phyloP scores from a whole-genome alignment of 2,888 invertebrate genomes.

The Drosophila nr. medialis region DNA sequence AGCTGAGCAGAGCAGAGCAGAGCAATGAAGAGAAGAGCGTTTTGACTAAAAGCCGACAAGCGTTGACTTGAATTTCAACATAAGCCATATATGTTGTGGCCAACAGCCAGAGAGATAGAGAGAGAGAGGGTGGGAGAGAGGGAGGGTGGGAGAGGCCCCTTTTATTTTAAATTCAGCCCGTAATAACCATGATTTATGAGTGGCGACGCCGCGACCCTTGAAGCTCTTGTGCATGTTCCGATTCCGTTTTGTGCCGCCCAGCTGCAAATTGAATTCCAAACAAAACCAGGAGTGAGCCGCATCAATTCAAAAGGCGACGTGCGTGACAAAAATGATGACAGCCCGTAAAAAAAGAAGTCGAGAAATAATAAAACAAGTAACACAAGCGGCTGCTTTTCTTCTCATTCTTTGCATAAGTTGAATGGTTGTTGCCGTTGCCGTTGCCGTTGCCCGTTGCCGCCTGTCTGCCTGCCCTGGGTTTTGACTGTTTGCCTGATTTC shows the following conservation, averaged over 20 bases:
- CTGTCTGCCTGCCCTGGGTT: not conserved
- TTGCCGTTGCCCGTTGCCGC: too few species aligned
- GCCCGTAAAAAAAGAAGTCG: conserved; percentile 21
- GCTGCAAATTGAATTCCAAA: conserved; percentile 58
- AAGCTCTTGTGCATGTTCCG: conserved; percentile 24
- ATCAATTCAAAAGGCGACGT: conserved; percentile 59
- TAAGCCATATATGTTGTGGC: conserved; percentile 48
- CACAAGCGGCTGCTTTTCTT: conserved; percentile 31
- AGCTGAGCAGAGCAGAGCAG: not conserved
- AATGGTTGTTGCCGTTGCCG: conserved; percentile 4
- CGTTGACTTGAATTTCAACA: conserved; percentile 65
- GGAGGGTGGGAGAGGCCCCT: conserved; percentile 34
- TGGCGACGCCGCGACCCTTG: conserved; percentile 21
- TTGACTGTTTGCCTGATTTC: conserved; percentile 24
- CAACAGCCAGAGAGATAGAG: conserved; percentile 14
- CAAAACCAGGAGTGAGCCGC: conserved; percentile 44
- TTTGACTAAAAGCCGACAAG: conserved; percentile 34
- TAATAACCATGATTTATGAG: conserved; percentile 65
- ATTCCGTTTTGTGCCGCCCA: conserved; percentile 50
- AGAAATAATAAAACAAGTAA: not conserved
- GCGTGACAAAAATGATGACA: conserved; percentile 81
- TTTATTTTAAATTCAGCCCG: conserved; percentile 41
- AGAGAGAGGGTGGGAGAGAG: conserved; percentile 6
- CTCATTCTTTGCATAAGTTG: conserved; percentile 34
- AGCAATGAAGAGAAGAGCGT: conserved; percentile 2